These are phyloP conservation scores for Scomber colias DNA, from an alignment of 2,113 vertebrate genomes.

Conservation along the genomic window DNA sequence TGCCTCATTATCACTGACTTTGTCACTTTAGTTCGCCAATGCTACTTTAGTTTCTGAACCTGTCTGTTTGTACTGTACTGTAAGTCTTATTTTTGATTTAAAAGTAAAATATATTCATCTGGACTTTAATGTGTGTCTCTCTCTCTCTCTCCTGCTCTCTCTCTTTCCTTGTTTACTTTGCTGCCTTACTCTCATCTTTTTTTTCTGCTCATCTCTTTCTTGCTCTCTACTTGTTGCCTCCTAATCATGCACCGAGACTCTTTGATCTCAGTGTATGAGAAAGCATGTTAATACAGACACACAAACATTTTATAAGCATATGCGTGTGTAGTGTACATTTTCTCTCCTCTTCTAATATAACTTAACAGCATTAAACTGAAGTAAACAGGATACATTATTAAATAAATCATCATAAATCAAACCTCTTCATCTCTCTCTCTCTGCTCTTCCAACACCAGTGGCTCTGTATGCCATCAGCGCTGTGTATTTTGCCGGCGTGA, in stretches of 20 bases:
- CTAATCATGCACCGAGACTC: not conserved
- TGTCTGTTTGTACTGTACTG: too few species aligned
- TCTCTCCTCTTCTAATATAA: not conserved
- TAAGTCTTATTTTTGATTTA: too few species aligned
- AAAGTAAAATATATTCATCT: too few species aligned
- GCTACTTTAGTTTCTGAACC: too few species aligned
- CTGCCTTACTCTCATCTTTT: not conserved
- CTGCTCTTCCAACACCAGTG: constrained; percentile 80
- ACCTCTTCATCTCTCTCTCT: not conserved
- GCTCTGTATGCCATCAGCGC: constrained; percentile 94
- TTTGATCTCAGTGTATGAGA: constrained; percentile 17
- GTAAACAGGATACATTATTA: not conserved
- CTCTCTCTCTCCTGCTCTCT: not conserved
- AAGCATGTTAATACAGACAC: constrained; percentile 2
- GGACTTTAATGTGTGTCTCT: too few species aligned
- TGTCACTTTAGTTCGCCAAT: too few species aligned
- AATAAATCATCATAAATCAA: not conserved
- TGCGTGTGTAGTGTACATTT: not conserved
- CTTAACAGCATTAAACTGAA: constrained; percentile 9
- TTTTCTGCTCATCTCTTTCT: not conserved
- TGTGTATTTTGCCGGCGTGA: constrained; percentile 94
- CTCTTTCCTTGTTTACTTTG: not conserved
- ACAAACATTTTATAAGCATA: not conserved
- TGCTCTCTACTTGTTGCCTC: constrained; percentile 6
- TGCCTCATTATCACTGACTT: too few species aligned